Evolutionary conservation across 2,797 vertebrate species (phyloP).

Genomic region (Leontocebus nigricollis): DNA sequence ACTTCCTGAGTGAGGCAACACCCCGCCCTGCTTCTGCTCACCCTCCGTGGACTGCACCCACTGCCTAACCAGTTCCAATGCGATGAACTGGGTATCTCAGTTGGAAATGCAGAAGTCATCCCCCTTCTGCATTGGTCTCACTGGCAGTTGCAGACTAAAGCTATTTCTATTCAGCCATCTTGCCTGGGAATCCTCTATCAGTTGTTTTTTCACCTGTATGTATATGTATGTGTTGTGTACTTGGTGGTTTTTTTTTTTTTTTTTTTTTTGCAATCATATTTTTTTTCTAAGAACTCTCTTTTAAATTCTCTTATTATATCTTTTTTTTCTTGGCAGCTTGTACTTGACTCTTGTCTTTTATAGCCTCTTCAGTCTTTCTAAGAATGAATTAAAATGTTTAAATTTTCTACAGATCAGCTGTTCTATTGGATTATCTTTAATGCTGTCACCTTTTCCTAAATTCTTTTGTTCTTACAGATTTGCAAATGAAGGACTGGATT

Average conservation of each 20-base stretch:
- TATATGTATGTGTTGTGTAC: background rate
- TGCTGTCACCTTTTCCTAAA: background rate
- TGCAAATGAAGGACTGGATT: background rate
- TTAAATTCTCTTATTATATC: background rate
- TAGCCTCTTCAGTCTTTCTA: background rate
- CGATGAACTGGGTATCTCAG: background rate
- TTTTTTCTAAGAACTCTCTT: constrained; percentile 13
- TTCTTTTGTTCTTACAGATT: background rate
- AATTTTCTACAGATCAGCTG: background rate
- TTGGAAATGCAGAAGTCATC: background rate
- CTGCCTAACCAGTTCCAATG: background rate
- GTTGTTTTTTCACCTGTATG: background rate
- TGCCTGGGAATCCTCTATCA: background rate
- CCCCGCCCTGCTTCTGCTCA: background rate
- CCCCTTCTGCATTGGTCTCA: background rate
- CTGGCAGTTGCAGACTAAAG: background rate
- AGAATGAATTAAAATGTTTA: background rate
- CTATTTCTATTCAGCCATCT: background rate
- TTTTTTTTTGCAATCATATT: background rate
- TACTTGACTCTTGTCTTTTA: background rate
- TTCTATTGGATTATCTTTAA: background rate
- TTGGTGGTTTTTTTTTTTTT: background rate
- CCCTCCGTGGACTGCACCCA: background rate
- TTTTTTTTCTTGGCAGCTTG: background rate
- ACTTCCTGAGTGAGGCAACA: background rate